phyloP scores from a whole-genome alignment of 2,113 vertebrate species.

The Cyphomyrus plagiostoma region DNA sequence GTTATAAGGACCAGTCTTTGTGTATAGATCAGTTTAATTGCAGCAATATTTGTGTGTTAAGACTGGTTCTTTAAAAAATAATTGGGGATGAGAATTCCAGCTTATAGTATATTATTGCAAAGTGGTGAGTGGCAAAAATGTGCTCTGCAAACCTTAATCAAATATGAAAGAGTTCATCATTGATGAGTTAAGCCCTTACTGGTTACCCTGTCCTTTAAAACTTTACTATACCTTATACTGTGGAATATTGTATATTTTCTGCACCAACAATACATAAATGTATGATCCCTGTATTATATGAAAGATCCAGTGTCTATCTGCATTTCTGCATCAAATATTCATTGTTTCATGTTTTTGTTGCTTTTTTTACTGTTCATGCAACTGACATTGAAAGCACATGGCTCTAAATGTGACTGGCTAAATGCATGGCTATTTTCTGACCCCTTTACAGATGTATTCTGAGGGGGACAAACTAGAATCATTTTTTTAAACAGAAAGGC shows the following conservation, averaged over 20 bases:
- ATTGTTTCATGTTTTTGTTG: neutral
- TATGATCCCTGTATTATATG: neutral
- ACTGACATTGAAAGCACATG: neutral
- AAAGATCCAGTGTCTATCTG: neutral
- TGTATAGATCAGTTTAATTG: neutral
- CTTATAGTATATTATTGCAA: neutral
- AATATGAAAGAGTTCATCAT: neutral
- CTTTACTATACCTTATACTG: neutral
- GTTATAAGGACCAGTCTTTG: neutral
- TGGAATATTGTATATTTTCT: neutral
- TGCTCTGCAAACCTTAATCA: neutral
- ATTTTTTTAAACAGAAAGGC: neutral
- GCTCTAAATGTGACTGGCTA: neutral
- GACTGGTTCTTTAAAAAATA: neutral
- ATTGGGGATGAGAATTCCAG: neutral
- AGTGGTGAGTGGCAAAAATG: neutral
- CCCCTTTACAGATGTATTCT: neutral
- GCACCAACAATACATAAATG: neutral
- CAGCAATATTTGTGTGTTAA: neutral
- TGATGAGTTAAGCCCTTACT: neutral
- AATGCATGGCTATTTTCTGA: neutral
- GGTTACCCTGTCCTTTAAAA: neutral
- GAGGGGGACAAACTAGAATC: neutral
- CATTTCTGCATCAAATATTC: neutral
- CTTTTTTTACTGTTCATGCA: neutral